Evolutionary conservation across 2,888 invertebrate species (phyloP).

Genomic region (Eurois occulta): DNA sequence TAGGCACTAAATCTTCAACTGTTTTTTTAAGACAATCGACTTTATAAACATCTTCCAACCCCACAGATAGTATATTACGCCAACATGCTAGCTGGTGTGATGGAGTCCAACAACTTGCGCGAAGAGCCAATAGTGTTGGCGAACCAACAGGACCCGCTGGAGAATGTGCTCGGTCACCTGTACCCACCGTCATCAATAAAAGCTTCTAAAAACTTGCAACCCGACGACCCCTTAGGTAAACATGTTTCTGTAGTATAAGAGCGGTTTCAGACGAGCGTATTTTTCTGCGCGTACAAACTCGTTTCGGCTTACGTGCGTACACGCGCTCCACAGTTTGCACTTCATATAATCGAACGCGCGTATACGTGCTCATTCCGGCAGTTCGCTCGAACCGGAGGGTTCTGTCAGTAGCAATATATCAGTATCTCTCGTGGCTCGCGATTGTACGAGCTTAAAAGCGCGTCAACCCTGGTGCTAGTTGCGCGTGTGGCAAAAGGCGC

Average conservation of each 20-base stretch:
- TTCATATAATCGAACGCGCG: neutral
- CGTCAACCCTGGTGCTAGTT: neutral
- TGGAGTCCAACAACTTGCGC: slow-evolving; percentile 92
- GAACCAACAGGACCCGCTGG: slow-evolving; percentile 87
- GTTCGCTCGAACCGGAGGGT: neutral
- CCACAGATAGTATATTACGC: slow-evolving; percentile 95
- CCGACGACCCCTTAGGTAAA: slow-evolving; percentile 91
- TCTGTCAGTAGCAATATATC: neutral
- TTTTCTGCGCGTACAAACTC: neutral
- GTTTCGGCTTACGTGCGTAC: neutral
- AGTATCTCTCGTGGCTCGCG: neutral
- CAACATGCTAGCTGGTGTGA: slow-evolving; percentile 95
- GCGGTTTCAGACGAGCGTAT: neutral
- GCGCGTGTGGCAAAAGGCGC: neutral
- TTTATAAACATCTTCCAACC: neutral
- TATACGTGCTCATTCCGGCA: neutral
- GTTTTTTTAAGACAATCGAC: neutral
- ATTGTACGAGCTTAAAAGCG: neutral
- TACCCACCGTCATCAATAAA: slow-evolving; percentile 83
- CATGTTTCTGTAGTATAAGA: neutral
- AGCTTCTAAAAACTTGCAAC: slow-evolving; percentile 84
- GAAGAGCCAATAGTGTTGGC: slow-evolving; percentile 89
- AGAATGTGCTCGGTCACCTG: slow-evolving; percentile 85
- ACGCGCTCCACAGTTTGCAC: neutral
- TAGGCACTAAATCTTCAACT: neutral